Base-by-base conservation (phyloP, 2,113 vertebrate genomes). In the Catharus fuscescens region DNA sequence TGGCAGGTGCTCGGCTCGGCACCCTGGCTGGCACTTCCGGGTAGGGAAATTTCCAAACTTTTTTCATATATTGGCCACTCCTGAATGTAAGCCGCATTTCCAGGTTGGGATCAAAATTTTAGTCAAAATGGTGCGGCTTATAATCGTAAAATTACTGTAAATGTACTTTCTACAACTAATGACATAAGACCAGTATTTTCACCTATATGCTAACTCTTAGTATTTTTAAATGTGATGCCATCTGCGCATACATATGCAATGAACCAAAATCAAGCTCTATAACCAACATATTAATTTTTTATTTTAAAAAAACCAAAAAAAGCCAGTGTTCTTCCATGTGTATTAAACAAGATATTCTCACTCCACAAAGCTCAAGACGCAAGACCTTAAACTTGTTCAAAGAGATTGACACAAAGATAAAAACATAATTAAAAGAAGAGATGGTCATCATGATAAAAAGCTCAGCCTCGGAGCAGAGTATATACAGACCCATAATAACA, bases 271-370 rank as follows among this genome's bases (percentile, higher is more conserved):
- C 6, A 45, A 90, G 10, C 57, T 85, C 71, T 66, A 29, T 26
- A 81, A 79, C 7, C 44, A 78, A 34, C 26, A 32, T 7, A 86
- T 8, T 1, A 12, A 15, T 24, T 36, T 64, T 65, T 76, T 28
- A 45, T 62, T 38, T n/a, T 6, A 3, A 73, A 87, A 88, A 76
- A 78, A 40, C 10, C 38, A 40, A 38, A 91, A 64, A 50, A 28
- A 26, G 0, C 19, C 8, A 6, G 3, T 23, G 48, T 52, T 93
- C 19, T 48, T 42, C 38, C 12, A 38, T 28, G 7, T 3, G 1
- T 85, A 79, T 65, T 65, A 61, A 90, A 85, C 15, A 61, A 69
- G 28, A 54, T 42, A 54, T 59, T 80, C 24, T 62, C 32, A 85
- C 8, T 79, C 8, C 21, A 53, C 0, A 2, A 38, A 21, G 7